Percentiles rank a stretch among this genome's conserved stretches.
Evolutionary conservation across 1,140 invertebrate genomes (phyloP).

Genomic region (Orius insidiosus): DNA sequence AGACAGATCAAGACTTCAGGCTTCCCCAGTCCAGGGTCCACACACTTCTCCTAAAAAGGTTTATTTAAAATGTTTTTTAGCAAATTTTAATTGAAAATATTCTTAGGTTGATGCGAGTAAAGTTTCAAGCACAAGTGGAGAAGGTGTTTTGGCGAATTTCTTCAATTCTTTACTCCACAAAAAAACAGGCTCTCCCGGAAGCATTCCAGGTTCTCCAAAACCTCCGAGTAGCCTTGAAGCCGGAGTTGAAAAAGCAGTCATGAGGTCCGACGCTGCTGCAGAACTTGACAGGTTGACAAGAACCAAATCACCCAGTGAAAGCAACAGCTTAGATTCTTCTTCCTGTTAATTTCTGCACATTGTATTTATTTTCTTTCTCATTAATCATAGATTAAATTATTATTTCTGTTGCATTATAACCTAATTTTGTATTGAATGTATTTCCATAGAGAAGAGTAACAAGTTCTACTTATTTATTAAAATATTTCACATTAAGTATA

Average conservation of each 20-base stretch:
- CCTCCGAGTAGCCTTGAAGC: slow-evolving; percentile 18
- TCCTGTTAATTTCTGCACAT: background rate
- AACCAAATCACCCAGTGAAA: slow-evolving; percentile 31
- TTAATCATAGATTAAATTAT: too few relatives aligned
- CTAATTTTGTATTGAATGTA: too few relatives aligned
- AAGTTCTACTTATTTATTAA: too few relatives aligned
- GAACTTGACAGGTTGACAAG: slow-evolving; percentile 74
- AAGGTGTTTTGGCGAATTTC: slow-evolving; percentile 92
- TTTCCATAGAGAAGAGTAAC: too few relatives aligned
- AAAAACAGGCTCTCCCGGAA: slow-evolving; percentile 44
- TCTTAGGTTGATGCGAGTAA: slow-evolving; percentile 52
- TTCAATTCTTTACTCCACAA: slow-evolving; percentile 94
- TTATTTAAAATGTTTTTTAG: background rate
- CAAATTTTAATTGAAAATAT: slow-evolving; percentile 3
- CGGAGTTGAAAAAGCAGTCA: slow-evolving; percentile 40
- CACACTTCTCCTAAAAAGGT: slow-evolving; percentile 39
- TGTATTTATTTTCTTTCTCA: too few relatives aligned
- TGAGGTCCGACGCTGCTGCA: slow-evolving; percentile 77
- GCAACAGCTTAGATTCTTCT: slow-evolving; percentile 24
- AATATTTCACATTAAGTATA: too few relatives aligned
- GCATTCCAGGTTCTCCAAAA: slow-evolving; percentile 28
- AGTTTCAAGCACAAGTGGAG: slow-evolving; percentile 45
- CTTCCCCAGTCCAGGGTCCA: slow-evolving; percentile 29
- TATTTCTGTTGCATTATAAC: too few relatives aligned
- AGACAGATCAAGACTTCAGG: slow-evolving; percentile 25